These are phyloP conservation scores for Drosophila nikananu DNA, from an alignment of 1,140 invertebrate genomes.

Conservation along the genomic window DNA sequence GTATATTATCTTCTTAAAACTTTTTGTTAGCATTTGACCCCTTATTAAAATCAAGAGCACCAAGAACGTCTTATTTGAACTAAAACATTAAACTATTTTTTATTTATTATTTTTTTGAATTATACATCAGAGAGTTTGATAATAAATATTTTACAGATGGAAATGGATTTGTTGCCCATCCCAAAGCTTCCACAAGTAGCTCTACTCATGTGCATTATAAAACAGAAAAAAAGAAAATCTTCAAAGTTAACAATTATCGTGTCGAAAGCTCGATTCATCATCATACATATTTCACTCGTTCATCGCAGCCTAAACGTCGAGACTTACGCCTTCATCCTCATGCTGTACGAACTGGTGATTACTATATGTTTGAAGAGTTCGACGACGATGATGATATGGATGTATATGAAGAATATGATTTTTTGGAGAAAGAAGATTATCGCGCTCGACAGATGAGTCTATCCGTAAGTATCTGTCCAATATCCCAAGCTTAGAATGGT, in stretches of 20 bases:
- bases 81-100: too few relatives aligned
- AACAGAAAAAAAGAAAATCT: background rate
- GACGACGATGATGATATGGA: constrained; percentile 57
- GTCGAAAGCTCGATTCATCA: background rate
- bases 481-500: background rate
- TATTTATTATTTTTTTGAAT: background rate
- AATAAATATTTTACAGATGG: background rate
- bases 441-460: constrained; percentile 36
- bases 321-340: constrained; percentile 62
- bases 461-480: constrained; percentile 22
- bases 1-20: too few relatives aligned
- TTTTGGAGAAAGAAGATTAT: constrained; percentile 61
- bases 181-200: background rate
- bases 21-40: too few relatives aligned
- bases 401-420: constrained; percentile 62
- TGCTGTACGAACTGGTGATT: constrained; percentile 62
- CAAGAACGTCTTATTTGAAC: too few relatives aligned
- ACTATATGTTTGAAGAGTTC: constrained; percentile 68
- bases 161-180: too few relatives aligned
- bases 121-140: background rate
- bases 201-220: constrained; percentile 5
- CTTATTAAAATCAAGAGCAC: too few relatives aligned
- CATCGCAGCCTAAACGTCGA: constrained; percentile 31
- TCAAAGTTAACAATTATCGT: background rate
- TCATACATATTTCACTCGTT: constrained; percentile 29